A percentile compares a stretch with the other conserved stretches of the same genome.
phyloP scores from a whole-genome alignment of 2,797 vertebrate genomes.

The Malurus leucopterus region DNA sequence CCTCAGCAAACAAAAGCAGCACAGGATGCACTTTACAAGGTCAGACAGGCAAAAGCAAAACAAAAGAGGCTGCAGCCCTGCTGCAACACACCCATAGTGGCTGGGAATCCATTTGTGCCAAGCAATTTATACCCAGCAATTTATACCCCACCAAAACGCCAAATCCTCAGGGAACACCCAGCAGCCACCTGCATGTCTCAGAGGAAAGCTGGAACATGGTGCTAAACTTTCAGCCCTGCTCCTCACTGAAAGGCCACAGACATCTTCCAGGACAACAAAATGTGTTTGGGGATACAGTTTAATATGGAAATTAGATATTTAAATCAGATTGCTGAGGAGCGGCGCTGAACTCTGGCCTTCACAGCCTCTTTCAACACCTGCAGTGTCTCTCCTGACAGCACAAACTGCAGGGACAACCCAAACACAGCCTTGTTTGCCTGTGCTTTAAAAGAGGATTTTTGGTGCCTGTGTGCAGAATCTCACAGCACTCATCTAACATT shows the following conservation, averaged over 20 bases:
- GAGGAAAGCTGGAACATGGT: background rate
- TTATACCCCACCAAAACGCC: background rate
- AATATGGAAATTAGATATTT: background rate
- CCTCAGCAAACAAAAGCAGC: conserved; percentile 6
- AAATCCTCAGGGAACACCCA: background rate
- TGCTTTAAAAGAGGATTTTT: background rate
- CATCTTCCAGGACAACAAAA: background rate
- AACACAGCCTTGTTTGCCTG: background rate
- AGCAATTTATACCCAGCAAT: background rate
- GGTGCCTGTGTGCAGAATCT: background rate
- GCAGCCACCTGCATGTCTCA: background rate
- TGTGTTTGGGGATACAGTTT: background rate
- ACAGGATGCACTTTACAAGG: background rate
- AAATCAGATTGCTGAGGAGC: background rate
- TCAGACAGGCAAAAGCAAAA: background rate
- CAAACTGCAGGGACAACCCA: background rate
- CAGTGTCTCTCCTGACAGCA: background rate
- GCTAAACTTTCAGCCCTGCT: background rate
- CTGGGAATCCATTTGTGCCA: background rate
- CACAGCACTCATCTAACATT: background rate
- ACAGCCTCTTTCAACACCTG: background rate
- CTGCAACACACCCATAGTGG: background rate
- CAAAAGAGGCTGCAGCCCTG: background rate
- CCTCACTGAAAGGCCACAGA: background rate
- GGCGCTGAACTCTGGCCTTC: background rate